Conservation (phyloP, 1,140 invertebrate species). For the Panagrolaimus sp. region DNA sequence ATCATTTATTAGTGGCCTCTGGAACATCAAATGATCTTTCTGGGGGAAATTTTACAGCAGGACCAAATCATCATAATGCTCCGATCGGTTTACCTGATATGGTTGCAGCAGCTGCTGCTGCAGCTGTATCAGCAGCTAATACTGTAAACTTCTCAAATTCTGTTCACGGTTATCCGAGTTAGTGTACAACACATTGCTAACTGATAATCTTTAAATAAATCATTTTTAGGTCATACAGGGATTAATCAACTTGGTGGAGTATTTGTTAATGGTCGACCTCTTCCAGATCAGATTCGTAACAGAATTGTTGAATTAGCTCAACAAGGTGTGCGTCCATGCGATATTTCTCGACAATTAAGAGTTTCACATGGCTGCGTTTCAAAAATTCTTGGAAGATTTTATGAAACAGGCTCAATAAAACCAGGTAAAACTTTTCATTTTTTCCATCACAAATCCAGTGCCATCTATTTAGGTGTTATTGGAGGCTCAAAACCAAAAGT, state of each 20-base stretch:
- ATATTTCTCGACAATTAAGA: slow-evolving; percentile 84
- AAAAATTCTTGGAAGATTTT: slow-evolving; percentile 77
- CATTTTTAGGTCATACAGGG: slow-evolving; percentile 62
- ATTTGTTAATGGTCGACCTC: slow-evolving; percentile 86
- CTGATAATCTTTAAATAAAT: neutral
- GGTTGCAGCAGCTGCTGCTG: slow-evolving; percentile 20
- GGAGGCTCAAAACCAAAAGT: slow-evolving; percentile 98
- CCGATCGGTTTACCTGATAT: slow-evolving; percentile 4
- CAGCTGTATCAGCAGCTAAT: slow-evolving; percentile 3
- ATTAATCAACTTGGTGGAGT: slow-evolving; percentile 91
- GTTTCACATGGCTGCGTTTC: slow-evolving; percentile 94
- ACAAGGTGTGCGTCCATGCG: slow-evolving; percentile 80
- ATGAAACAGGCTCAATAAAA: slow-evolving; percentile 96
- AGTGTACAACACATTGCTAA: neutral
- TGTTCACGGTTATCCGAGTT: neutral
- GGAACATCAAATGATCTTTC: neutral
- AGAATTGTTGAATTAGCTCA: slow-evolving; percentile 86
- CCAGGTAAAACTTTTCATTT: slow-evolving; percentile 62
- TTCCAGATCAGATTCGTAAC: slow-evolving; percentile 84
- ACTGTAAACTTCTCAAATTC: slow-evolving; percentile 5
- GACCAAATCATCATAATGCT: neutral
- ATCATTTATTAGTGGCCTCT: neutral
- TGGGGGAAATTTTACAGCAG: no score
- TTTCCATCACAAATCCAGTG: neutral
- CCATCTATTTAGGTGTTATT: slow-evolving; percentile 72